A percentile compares a stretch with the other conserved stretches of the same genome.
These are phyloP conservation scores for Siphlonurus alternatus DNA, from an alignment of 2,888 invertebrate genomes.

Conservation along the genomic window DNA sequence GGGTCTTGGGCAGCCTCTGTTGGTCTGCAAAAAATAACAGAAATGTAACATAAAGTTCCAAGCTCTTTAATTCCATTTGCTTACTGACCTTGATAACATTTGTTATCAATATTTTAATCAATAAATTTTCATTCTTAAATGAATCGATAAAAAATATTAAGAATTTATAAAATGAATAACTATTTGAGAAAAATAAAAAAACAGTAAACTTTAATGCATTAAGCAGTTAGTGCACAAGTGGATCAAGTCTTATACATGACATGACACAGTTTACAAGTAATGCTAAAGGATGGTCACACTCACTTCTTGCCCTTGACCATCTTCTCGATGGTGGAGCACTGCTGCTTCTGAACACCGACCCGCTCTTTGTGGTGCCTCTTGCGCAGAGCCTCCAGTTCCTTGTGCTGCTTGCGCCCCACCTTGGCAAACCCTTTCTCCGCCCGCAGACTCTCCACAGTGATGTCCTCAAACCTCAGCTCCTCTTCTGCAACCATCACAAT, in stretches of 20 bases:
- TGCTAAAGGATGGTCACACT: conserved; percentile 20
- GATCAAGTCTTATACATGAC: no score
- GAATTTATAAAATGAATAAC: no score
- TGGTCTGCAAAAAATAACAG: conserved; percentile 24
- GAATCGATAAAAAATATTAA: no score
- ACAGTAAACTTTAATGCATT: no score
- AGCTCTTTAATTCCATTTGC: no score
- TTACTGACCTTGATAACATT: no score
- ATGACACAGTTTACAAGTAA: no score
- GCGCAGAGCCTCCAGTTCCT: conserved; percentile 79
- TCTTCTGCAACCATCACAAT: conserved; percentile 19
- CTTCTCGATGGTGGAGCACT: conserved; percentile 83
- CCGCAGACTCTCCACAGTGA: conserved; percentile 71
- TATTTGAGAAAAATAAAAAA: no score
- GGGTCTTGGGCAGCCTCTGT: conserved; percentile 64
- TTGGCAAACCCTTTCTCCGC: conserved; percentile 86
- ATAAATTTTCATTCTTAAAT: no score
- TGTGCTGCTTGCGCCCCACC: conserved; percentile 86
- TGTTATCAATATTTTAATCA: no score
- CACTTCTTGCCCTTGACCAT: conserved; percentile 86
- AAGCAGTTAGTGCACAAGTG: no score
- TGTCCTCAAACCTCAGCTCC: conserved; percentile 67
- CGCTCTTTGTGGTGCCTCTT: conserved; percentile 91
- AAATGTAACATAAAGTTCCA: no score
- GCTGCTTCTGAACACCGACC: conserved; percentile 72